phyloP scores from a whole-genome alignment of 2,888 invertebrate genomes.

The Thera britannica region DNA sequence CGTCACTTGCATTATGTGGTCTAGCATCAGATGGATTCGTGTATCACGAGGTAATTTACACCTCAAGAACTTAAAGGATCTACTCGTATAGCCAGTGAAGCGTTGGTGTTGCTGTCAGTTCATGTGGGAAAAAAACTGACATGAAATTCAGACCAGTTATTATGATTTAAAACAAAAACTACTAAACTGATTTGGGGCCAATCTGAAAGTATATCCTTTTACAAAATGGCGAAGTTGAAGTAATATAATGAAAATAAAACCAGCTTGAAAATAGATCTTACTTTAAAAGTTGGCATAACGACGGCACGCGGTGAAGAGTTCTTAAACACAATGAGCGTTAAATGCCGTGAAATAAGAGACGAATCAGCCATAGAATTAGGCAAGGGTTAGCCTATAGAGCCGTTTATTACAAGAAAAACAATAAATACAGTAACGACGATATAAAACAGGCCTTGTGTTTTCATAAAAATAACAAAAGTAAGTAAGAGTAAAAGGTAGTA shows the following conservation, averaged over 20 bases:
- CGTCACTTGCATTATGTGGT: conserved; percentile 63
- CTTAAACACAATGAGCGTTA: conserved; percentile 16
- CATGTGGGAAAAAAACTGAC: too few relatives aligned
- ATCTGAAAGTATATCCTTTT: neutral
- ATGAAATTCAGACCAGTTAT: too few relatives aligned
- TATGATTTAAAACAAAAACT: too few relatives aligned
- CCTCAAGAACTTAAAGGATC: conserved; percentile 33
- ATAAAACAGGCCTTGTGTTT: neutral
- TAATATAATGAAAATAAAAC: too few relatives aligned
- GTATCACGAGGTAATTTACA: conserved; percentile 45
- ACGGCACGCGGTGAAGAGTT: conserved; percentile 9
- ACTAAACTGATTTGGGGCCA: neutral
- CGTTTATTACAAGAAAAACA: neutral
- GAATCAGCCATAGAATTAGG: conserved; percentile 14
- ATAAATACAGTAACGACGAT: neutral
- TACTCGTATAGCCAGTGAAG: conserved; percentile 15
- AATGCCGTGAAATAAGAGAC: conserved; percentile 12
- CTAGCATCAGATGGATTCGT: conserved; percentile 52
- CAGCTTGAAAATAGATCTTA: too few relatives aligned
- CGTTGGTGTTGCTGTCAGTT: neutral
- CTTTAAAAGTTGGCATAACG: too few relatives aligned
- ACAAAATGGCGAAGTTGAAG: too few relatives aligned
- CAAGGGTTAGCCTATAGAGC: neutral
- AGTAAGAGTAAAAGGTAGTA: too few relatives aligned
- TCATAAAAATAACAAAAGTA: neutral